Conservation (phyloP, 2,113 vertebrate species). For the Salvelinus alpinus region DNA sequence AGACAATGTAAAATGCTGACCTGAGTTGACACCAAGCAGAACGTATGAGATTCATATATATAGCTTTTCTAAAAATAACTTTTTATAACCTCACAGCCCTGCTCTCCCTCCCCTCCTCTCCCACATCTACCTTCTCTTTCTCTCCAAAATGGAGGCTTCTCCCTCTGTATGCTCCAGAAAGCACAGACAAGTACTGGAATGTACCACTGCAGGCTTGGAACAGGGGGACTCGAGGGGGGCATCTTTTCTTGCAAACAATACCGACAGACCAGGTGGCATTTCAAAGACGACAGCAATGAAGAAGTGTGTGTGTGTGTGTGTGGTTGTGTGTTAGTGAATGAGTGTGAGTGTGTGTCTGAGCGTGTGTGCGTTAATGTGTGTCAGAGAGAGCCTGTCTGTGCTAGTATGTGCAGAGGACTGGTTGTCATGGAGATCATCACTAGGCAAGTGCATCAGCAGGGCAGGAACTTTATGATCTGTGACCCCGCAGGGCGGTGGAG, state of each 20-base stretch:
- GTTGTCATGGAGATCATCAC: constrained; percentile 2
- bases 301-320: constrained; percentile 24
- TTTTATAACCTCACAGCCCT: constrained; percentile 40
- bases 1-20: not conserved
- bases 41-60: constrained; percentile 61
- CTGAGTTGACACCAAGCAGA: constrained; percentile 12
- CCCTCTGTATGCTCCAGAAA: constrained; percentile 67
- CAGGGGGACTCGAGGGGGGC: constrained; percentile 47
- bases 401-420: not conserved
- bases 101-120: constrained; percentile 36
- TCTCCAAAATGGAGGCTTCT: constrained; percentile 57
- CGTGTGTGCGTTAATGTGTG: constrained; percentile 13
- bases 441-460: not conserved
- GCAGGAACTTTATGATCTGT: not conserved
- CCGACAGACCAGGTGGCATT: constrained; percentile 15
- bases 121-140: constrained; percentile 50
- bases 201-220: constrained; percentile 73
- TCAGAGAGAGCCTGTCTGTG: constrained; percentile 12
- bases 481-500: not conserved
- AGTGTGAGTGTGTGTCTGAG: constrained; percentile 5
- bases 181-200: constrained; percentile 67
- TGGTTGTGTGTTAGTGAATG: constrained; percentile 15
- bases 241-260: constrained; percentile 43
- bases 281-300: not conserved
- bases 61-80: constrained; percentile 71